phyloP scores from a whole-genome alignment of 1,140 invertebrate genomes.

The Drosophila equinoxialis region DNA sequence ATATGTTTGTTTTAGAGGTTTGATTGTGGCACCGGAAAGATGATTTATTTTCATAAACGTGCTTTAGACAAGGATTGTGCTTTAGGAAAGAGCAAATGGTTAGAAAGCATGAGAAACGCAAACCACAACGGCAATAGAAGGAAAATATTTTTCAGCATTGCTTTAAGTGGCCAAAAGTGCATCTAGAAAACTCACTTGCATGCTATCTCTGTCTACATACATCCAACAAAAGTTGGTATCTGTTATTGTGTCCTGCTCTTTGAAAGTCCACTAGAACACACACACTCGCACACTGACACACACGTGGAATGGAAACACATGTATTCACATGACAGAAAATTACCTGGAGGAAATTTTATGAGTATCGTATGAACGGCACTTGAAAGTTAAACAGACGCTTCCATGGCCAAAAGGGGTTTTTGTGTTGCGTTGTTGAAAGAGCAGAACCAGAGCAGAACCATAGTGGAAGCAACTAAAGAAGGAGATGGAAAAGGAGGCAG shows the following conservation, averaged over 20 bases:
- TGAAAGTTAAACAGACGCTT: conserved; percentile 79
- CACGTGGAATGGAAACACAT: conserved; percentile 32
- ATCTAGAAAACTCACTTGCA: conserved; percentile 14
- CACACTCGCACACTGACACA: conserved; percentile 15
- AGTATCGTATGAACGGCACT: conserved; percentile 73
- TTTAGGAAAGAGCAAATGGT: conserved; percentile 8
- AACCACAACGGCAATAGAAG: neutral
- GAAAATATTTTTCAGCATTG: conserved; percentile 16
- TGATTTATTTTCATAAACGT: too few relatives aligned
- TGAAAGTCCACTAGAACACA: conserved; percentile 63
- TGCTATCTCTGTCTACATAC: neutral
- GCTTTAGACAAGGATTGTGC: neutral
- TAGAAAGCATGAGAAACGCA: conserved; percentile 34
- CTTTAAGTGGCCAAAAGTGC: conserved; percentile 76
- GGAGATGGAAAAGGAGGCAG: neutral
- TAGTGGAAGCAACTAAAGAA: conserved; percentile 11
- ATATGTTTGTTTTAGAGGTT: too few relatives aligned
- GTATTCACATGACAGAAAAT: conserved; percentile 59
- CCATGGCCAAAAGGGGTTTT: conserved; percentile 51
- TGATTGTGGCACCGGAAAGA: too few relatives aligned
- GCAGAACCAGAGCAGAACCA: neutral
- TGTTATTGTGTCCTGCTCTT: conserved; percentile 13
- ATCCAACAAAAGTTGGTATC: neutral
- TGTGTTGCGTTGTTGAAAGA: conserved; percentile 18
- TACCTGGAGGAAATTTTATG: conserved; percentile 80